Conservation (phyloP, 2,113 vertebrate genomes). For the Zonotrichia leucophrys region DNA sequence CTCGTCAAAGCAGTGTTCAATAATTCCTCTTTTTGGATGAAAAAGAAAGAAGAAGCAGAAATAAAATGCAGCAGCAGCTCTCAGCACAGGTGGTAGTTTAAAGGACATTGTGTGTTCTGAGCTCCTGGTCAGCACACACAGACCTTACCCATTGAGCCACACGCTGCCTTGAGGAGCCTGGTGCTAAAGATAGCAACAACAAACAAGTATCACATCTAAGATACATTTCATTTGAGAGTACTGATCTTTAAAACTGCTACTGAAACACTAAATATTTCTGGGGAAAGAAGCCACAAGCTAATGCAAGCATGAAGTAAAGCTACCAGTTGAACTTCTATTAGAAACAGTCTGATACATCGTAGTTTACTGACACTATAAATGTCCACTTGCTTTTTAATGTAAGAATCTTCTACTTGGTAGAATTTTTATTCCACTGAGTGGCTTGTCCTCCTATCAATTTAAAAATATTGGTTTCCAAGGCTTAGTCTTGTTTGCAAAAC, state of each 20-base stretch:
- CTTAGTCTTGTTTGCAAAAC: neutral
- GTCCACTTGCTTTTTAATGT: neutral
- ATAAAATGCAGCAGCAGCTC: neutral
- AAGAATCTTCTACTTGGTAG: neutral
- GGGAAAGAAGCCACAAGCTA: neutral
- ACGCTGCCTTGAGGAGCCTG: neutral
- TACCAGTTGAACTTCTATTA: neutral
- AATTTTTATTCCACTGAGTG: neutral
- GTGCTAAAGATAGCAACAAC: neutral
- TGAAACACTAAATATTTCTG: neutral
- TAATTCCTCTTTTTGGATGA: neutral
- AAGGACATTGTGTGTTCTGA: neutral
- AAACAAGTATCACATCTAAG: neutral
- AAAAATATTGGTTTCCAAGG: neutral
- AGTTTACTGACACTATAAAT: neutral
- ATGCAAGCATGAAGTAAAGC: neutral
- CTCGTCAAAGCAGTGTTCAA: fast-evolving
- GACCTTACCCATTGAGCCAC: neutral
- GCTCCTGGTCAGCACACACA: neutral
- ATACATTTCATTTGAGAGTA: neutral
- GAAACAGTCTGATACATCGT: neutral
- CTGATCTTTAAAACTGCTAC: neutral
- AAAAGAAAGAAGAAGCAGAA: neutral
- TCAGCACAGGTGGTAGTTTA: neutral
- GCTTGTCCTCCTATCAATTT: neutral